Base-by-base conservation (phyloP, 1,140 invertebrate genomes). In the Drosophila virilis region DNA sequence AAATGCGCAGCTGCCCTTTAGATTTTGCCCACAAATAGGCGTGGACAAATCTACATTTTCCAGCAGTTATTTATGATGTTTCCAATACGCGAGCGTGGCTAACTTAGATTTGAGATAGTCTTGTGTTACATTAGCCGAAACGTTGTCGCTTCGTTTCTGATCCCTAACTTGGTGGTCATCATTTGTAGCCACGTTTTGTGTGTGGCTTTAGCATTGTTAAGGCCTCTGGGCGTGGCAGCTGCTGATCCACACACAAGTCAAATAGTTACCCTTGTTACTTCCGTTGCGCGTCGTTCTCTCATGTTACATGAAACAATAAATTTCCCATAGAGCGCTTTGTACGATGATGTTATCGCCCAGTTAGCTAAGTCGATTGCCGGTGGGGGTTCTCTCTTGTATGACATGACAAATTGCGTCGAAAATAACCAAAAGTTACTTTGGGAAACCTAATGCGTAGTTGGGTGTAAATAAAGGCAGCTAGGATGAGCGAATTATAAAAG, bases 41-140 rank as follows among this genome's bases (percentile, higher is more conserved):
- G 80, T 84, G 64, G 80, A 73, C 64, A 67, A 80, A 81, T 85
- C 82, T 73, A 80, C 69, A 77, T 86, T 79, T 65, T 6, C 40
- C 33, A 28, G 35, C 37, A 17, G 69, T 88, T 74, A 88, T 88
- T 88, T 88, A 88, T 83, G 59, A 38, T 61, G 22, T 52, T 60
- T 33, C 13, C 15, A 22, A 32, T 48, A 17, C 22, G 10, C 13
- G 57, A 58, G 42, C 66, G 51, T 70, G 69, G 78, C 57, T 51
- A 80, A 71, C 65, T 68, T 22, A 76, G 79, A 88, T 88, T 58
- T 52, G 12, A 62, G 72, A 88, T 83, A 65, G 65, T 76, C 61
- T 76, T 43, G 33, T 46, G 60, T 73, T 78, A 60, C 54, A 45
- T 46, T 55, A 38, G 32, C 33, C 32, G 28, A 13, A 4, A 57